Base-by-base conservation (phyloP, 1,140 invertebrate genomes). In the Drosophila lacteicornis region DNA sequence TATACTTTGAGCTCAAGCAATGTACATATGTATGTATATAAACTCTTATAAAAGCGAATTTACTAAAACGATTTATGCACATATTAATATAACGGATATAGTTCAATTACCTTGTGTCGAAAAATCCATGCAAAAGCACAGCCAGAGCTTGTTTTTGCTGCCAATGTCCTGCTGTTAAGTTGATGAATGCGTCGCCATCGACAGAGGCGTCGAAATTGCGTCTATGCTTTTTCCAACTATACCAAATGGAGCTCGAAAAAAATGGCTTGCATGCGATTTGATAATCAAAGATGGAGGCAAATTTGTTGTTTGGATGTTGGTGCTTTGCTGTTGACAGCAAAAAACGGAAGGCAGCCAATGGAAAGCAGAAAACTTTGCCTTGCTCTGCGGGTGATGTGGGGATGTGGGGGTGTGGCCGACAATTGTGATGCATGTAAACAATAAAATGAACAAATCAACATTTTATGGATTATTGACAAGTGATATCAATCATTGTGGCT, bases 381-480 rank as follows among this genome's bases (percentile, higher is more conserved):
- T 80, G 19, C 46, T 65, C 15, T 68, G 50, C 46, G 45, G 49
- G 38, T 30, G 49, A 33, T 30, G 27, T 6, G 27, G 27, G 27
- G 27, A 27, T 27, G 49, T 65, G 62, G 30, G 55, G 55, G 75
- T 49, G 60, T 76, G 50, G 25, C 25, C 55, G 38, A 61, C 83
- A 81, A 79, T 78, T 88, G 84, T 83, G 77, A 80, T 79, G 71
- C 68, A 90, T 90, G 78, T 84, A 82, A 88, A 82, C 85, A 88
- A 90, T 90, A 84, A 88, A 90, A 79, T 84, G 65, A 82, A 90
- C 81, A 90, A 90, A 90, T 90, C 79, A 85, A 90, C 75, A 81
- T 88, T 90, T 85, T 90, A 88, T 88, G 81, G 83, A 85, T 84
- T 90, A 90, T 90, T 84, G 85, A 90, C 85, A 90, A 85, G 82